Percentiles rank a stretch among this genome's conserved stretches.
Evolutionary conservation across 2,888 invertebrate genomes (phyloP).

Genomic region (Tetragnatha montana): DNA sequence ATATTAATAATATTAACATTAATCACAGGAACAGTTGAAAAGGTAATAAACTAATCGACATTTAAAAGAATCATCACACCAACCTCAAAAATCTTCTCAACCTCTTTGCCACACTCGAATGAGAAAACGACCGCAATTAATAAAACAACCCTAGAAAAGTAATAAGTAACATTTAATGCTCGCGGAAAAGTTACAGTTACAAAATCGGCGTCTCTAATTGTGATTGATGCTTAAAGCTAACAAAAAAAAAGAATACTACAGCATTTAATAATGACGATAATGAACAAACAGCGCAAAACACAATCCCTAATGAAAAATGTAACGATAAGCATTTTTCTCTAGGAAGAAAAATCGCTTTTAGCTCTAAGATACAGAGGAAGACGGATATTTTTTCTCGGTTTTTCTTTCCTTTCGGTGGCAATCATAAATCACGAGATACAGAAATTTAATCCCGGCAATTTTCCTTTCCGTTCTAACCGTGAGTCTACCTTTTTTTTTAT

Average conservation of each 20-base stretch:
- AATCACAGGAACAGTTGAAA: too few species aligned
- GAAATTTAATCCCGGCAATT: slow-evolving; percentile 47
- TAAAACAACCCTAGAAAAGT: slow-evolving; percentile 5
- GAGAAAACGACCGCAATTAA: slow-evolving; percentile 16
- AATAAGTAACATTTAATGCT: slow-evolving; percentile 58
- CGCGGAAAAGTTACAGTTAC: slow-evolving; percentile 28
- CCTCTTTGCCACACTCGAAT: not conserved
- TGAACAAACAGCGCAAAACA: slow-evolving; percentile 62
- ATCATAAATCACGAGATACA: slow-evolving; percentile 42
- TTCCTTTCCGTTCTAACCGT: slow-evolving; percentile 12
- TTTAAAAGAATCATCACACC: not conserved
- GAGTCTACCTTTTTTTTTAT: slow-evolving; percentile 11
- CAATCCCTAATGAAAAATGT: slow-evolving; percentile 50
- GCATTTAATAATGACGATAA: slow-evolving; percentile 62
- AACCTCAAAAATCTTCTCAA: not conserved
- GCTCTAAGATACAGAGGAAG: slow-evolving; percentile 52
- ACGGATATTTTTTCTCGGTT: slow-evolving; percentile 36
- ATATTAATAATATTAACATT: too few species aligned
- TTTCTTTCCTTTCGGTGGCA: slow-evolving; percentile 26
- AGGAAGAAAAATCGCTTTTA: slow-evolving; percentile 44
- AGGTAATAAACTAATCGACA: slow-evolving; percentile 22
- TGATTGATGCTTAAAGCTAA: slow-evolving; percentile 46
- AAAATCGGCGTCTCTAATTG: slow-evolving; percentile 55
- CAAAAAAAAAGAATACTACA: slow-evolving; percentile 29
- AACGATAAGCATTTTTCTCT: slow-evolving; percentile 53